phyloP scores from a whole-genome alignment of 2,113 vertebrate species.

The Lamprotornis superbus region DNA sequence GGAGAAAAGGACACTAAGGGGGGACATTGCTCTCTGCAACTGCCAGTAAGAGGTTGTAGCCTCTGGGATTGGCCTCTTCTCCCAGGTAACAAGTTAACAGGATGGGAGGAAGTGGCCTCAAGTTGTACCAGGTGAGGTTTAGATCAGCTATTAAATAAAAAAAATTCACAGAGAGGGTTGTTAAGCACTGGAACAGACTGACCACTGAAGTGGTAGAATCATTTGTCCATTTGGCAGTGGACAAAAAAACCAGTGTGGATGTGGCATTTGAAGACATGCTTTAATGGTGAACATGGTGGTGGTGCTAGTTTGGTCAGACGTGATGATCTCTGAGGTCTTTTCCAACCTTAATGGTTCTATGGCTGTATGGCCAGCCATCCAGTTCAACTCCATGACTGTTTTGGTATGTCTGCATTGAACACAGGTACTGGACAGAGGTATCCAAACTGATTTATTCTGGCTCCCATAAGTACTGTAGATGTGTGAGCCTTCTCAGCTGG shows the following conservation, averaged over 20 bases:
- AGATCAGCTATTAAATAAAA: neutral
- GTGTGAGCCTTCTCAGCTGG: neutral
- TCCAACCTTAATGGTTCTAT: neutral
- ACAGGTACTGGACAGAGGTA: neutral
- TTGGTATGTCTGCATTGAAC: neutral
- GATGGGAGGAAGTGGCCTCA: neutral
- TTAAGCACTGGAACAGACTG: neutral
- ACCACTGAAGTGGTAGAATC: rapidly evolving
- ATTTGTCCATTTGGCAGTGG: neutral
- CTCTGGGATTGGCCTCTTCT: neutral
- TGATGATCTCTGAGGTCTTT: neutral
- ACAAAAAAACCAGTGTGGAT: rapidly evolving
- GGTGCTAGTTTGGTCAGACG: neutral
- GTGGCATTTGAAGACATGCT: neutral
- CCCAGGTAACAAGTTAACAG: neutral
- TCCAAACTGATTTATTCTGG: neutral
- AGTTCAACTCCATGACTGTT: neutral
- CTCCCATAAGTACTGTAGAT: neutral
- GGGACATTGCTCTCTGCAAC: neutral
- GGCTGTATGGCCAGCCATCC: neutral
- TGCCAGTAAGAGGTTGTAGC: neutral
- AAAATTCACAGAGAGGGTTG: neutral
- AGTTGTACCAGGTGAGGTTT: neutral
- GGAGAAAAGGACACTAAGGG: neutral
- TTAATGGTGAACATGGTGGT: neutral